phyloP scores from a whole-genome alignment of 2,113 vertebrate species.

The Callochromis pleurospilus region DNA sequence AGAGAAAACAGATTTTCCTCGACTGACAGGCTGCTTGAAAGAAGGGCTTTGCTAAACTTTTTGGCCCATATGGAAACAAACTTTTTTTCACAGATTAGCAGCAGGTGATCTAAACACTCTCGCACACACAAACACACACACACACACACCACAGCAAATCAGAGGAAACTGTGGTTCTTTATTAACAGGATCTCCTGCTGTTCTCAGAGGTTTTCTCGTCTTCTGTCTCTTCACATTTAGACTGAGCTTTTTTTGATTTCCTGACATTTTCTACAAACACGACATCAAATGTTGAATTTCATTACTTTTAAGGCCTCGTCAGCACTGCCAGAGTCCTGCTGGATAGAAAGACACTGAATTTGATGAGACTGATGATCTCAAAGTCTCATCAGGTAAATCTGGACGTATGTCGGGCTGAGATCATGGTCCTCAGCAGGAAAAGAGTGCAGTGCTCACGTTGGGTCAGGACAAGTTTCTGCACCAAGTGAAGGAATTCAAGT shows the following conservation, averaged over 20 bases:
- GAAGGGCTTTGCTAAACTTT: not conserved
- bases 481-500: not conserved
- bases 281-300: not conserved
- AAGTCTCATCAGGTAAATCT: not conserved
- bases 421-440: not conserved
- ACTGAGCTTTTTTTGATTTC: fast-evolving
- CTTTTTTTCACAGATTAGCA: not conserved
- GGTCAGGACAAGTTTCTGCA: not conserved
- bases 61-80: not conserved
- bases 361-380: not conserved
- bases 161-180: not conserved
- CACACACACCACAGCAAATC: not conserved
- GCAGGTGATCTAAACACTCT: not conserved
- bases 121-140: not conserved
- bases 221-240: not conserved
- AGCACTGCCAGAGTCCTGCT: not conserved
- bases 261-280: not conserved
- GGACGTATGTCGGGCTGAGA: not conserved
- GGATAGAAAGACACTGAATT: not conserved
- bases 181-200: not conserved
- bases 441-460: not conserved
- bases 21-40: not conserved
- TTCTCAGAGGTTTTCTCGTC: not conserved
- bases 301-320: not conserved
- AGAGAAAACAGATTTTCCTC: not conserved